Conservation (phyloP, 2,113 vertebrate species). For the Lutjanus erythropterus region DNA sequence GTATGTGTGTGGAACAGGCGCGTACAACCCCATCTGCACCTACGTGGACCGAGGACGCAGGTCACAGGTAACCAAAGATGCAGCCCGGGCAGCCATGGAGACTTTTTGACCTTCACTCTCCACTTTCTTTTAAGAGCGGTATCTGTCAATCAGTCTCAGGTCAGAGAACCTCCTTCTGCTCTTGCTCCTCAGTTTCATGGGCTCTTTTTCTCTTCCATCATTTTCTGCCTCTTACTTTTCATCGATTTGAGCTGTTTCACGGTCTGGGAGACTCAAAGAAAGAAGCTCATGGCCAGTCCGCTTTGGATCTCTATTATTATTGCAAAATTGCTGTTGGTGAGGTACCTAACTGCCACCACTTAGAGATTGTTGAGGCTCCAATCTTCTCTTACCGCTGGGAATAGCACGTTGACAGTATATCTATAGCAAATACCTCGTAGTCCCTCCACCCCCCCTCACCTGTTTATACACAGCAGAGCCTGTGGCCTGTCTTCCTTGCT, state of each 20-base stretch:
- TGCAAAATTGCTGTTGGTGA: constrained; percentile 49
- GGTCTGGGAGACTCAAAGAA: constrained; percentile 40
- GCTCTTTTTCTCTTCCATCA: constrained; percentile 49
- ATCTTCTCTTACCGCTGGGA: constrained; percentile 44
- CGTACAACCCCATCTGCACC: constrained; percentile 98
- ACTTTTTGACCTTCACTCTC: constrained; percentile 67
- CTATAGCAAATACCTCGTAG: constrained; percentile 32
- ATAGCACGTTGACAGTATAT: constrained; percentile 43
- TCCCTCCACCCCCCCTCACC: constrained; percentile 44
- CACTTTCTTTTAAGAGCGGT: constrained; percentile 33
- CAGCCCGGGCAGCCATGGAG: constrained; percentile 48
- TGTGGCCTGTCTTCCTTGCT: constrained; percentile 62
- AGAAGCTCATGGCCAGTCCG: constrained; percentile 14
- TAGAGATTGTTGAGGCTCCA: constrained; percentile 28
- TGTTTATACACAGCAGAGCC: constrained; percentile 63
- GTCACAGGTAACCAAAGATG: constrained; percentile 91
- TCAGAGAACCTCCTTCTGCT: constrained; percentile 48
- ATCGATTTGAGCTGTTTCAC: constrained; percentile 63
- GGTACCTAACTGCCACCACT: constrained; percentile 26
- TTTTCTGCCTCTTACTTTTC: constrained; percentile 69
- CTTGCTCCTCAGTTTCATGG: constrained; percentile 47
- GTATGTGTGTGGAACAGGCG: constrained; percentile 96
- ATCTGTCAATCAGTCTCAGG: constrained; percentile 65
- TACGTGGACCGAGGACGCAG: constrained; percentile 96
- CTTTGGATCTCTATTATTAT: constrained; percentile 48